phyloP scores from a whole-genome alignment of 2,797 vertebrate species.

The Melanotaenia maccullochi region DNA sequence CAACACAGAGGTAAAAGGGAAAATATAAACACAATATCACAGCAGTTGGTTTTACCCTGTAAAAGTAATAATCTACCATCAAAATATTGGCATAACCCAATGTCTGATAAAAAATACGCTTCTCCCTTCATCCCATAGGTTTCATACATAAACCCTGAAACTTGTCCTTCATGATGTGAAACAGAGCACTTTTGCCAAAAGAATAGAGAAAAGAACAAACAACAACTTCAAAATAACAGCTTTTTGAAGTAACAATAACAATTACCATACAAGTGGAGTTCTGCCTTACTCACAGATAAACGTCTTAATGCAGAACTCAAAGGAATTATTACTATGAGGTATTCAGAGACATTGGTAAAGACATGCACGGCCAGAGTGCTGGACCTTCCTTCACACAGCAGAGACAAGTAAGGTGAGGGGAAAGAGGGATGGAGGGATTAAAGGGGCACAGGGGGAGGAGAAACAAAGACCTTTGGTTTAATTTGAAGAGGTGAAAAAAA shows the following conservation, averaged over 20 bases:
- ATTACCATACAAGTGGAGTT: constrained; percentile 93
- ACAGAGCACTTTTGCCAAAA: constrained; percentile 86
- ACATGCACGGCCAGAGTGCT: constrained; percentile 92
- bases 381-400: constrained; percentile 79
- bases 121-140: constrained; percentile 85
- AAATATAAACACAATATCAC: constrained; percentile 94
- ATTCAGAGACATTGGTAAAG: constrained; percentile 98
- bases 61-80: constrained; percentile 90
- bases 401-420: constrained; percentile 71
- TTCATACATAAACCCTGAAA: constrained; percentile 88
- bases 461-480: constrained; percentile 94
- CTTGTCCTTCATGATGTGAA: constrained; percentile 86
- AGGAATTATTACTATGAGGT: constrained; percentile 99
- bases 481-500: constrained; percentile 91
- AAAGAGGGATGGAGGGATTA: constrained; percentile 73
- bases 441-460: constrained; percentile 63
- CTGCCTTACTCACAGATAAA: constrained; percentile 93
- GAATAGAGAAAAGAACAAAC: constrained; percentile 3
- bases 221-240: constrained; percentile 90
- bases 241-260: constrained; percentile 91
- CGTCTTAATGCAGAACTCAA: constrained; percentile 96
- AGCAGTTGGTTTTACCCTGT: constrained; percentile 98
- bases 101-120: constrained; percentile 86
- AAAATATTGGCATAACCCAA: constrained; percentile 86
- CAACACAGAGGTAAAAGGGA: constrained; percentile 88